phyloP scores from a whole-genome alignment of 1,140 invertebrate species.

The Micrasema longulum region DNA sequence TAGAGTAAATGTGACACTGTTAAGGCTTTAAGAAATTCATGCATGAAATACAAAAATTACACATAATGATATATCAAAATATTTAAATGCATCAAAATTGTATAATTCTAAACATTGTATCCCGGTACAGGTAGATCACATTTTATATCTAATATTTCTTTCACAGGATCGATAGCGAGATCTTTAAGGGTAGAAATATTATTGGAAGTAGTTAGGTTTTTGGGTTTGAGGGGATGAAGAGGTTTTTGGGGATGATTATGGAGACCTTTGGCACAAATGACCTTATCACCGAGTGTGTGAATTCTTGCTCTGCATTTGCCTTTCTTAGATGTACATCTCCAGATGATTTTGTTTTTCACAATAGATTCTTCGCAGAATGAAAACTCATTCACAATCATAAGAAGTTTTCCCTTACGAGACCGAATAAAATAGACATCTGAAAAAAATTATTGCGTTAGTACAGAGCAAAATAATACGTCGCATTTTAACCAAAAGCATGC shows the following conservation, averaged over 20 bases:
- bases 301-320: slow-evolving; percentile 67
- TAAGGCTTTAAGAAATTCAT: too few species aligned
- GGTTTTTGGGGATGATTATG: slow-evolving; percentile 65
- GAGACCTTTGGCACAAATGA: slow-evolving; percentile 66
- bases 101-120: slow-evolving; percentile 18
- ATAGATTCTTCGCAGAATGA: slow-evolving; percentile 68
- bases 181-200: slow-evolving; percentile 5
- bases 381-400: slow-evolving; percentile 69
- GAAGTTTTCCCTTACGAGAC: slow-evolving; percentile 66
- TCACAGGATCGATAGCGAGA: slow-evolving; percentile 5
- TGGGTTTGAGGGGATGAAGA: slow-evolving; percentile 31
- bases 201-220: background rate
- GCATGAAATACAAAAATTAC: too few species aligned
- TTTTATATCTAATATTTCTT: slow-evolving; percentile 21
- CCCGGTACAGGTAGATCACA: slow-evolving; percentile 14
- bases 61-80: too few species aligned
- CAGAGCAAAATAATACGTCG: background rate
- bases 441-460: background rate
- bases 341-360: slow-evolving; percentile 66
- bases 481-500: too few species aligned
- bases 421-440: slow-evolving; percentile 63
- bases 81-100: too few species aligned
- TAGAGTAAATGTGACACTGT: too few species aligned
- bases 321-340: slow-evolving; percentile 68
- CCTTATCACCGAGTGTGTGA: slow-evolving; percentile 64